Evolutionary conservation across 2,113 vertebrate species (phyloP).

Genomic region (Artemisiospiza belli): DNA sequence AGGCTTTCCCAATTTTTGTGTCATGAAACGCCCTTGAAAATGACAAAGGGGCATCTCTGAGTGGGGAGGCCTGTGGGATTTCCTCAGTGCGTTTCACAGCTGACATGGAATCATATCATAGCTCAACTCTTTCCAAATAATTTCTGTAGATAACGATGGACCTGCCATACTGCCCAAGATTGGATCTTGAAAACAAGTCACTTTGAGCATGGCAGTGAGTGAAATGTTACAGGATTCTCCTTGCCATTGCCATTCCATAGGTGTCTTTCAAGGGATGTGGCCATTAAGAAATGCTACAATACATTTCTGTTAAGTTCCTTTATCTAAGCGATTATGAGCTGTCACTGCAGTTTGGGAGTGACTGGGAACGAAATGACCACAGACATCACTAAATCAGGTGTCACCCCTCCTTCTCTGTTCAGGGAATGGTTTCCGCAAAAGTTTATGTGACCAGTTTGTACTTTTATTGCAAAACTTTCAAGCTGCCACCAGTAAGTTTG

Average conservation of each 20-base stretch:
- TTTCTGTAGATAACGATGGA: not conserved
- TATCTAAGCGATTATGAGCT: slow-evolving; percentile 3
- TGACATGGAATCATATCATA: not conserved
- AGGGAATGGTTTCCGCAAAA: not conserved
- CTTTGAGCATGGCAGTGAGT: not conserved
- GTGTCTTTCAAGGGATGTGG: not conserved
- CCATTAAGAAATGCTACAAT: not conserved
- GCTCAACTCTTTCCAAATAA: not conserved
- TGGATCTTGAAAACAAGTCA: not conserved
- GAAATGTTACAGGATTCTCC: not conserved
- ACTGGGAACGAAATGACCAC: not conserved
- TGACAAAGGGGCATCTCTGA: not conserved
- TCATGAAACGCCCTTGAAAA: not conserved
- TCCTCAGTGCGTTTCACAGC: not conserved
- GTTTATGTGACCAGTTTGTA: slow-evolving; percentile 26
- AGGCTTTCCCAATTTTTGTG: not conserved
- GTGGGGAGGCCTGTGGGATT: not conserved
- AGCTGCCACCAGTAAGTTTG: slow-evolving; percentile 38
- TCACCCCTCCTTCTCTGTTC: not conserved
- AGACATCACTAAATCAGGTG: not conserved
- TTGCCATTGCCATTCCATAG: not conserved
- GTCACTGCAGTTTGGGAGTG: not conserved
- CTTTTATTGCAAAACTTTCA: slow-evolving; percentile 42
- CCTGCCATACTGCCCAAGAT: not conserved
- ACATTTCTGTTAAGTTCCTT: not conserved